Conservation (phyloP, 2,888 invertebrate species). For the Electrophaes corylata region DNA sequence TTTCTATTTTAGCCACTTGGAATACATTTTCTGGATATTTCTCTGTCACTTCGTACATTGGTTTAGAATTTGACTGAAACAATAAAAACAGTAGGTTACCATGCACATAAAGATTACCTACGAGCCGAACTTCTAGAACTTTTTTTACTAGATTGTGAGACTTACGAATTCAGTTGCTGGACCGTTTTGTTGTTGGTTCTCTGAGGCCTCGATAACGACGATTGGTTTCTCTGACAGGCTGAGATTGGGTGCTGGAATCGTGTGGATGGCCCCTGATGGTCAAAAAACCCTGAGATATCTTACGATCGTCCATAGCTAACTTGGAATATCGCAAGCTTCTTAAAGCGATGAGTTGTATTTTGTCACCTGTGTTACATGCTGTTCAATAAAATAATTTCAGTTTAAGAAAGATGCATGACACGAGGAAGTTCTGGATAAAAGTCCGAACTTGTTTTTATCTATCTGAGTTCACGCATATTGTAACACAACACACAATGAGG, state of each 20-base stretch:
- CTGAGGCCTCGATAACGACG: constrained; percentile 67
- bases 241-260: constrained; percentile 93
- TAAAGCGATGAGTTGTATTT: neutral
- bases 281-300: constrained; percentile 60
- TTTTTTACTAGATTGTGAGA: constrained; percentile 7
- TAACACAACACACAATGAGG: neutral
- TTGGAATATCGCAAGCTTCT: constrained; percentile 38
- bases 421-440: no score
- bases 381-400: no score
- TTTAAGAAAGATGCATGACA: no score
- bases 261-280: constrained; percentile 90
- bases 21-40: constrained; percentile 61
- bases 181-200: constrained; percentile 31
- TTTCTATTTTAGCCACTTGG: constrained; percentile 63
- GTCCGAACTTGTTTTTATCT: no score
- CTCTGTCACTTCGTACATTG: constrained; percentile 74
- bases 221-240: constrained; percentile 87
- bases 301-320: constrained; percentile 58
- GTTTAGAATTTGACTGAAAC: constrained; percentile 55
- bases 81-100: neutral
- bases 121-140: no score
- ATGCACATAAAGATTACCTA: no score
- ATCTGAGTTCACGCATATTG: no score
- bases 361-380: neutral
- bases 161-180: constrained; percentile 58